Evolutionary conservation across 2,888 invertebrate genomes (phyloP).

Genomic region (Tanaodytes sp.): DNA sequence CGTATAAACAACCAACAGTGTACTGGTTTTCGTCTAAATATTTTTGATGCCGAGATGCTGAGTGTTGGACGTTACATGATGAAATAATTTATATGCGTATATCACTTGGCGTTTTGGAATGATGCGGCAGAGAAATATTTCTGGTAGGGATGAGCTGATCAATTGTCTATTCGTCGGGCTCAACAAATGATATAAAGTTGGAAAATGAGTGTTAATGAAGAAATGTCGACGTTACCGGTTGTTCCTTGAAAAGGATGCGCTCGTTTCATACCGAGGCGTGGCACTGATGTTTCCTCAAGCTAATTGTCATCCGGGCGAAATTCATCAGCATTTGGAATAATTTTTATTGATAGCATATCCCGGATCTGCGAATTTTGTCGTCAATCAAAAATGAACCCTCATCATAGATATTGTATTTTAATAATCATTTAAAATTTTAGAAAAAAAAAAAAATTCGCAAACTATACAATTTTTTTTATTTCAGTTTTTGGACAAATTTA

Average conservation of each 20-base stretch:
- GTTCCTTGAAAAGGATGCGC: constrained; percentile 57
- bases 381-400: too few species aligned
- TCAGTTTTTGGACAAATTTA: too few species aligned
- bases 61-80: too few species aligned
- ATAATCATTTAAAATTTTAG: too few species aligned
- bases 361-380: too few species aligned
- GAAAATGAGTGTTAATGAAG: constrained; percentile 54
- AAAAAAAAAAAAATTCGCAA: too few species aligned
- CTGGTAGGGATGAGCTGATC: constrained; percentile 20
- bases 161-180: constrained; percentile 11
- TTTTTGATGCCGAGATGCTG: too few species aligned
- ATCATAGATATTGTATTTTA: too few species aligned
- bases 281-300: constrained; percentile 13
- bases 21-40: too few species aligned
- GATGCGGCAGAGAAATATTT: not conserved
- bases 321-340: constrained; percentile 35
- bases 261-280: constrained; percentile 31
- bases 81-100: not conserved
- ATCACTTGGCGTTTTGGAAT: not conserved
- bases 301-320: constrained; percentile 23
- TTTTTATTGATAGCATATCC: constrained; percentile 30
- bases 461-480: too few species aligned
- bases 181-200: constrained; percentile 13
- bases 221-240: constrained; percentile 59
- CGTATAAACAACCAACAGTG: too few species aligned